phyloP scores from a whole-genome alignment of 2,888 invertebrate species.

The Melanostoma mellinum region DNA sequence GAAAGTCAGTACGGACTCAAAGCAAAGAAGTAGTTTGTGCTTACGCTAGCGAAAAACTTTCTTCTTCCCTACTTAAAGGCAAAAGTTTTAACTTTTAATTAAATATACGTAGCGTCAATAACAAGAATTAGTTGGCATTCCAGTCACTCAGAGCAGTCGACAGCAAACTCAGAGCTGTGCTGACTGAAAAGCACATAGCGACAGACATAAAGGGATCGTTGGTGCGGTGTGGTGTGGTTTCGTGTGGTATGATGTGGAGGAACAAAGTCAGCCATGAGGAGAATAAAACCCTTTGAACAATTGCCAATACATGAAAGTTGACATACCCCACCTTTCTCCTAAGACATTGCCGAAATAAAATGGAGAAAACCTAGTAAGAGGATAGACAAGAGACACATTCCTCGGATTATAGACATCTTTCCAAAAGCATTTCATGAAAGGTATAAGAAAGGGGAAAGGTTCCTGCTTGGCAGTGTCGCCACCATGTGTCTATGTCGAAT shows the following conservation, averaged over 20 bases:
- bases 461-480: slow-evolving; percentile 41
- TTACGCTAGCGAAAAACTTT: slow-evolving; percentile 41
- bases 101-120: slow-evolving; percentile 72
- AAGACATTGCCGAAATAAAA: neutral
- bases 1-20: slow-evolving; percentile 52
- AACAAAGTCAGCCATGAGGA: slow-evolving; percentile 18
- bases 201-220: slow-evolving; percentile 14
- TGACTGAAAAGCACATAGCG: neutral
- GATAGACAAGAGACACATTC: slow-evolving; percentile 58
- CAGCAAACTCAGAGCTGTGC: slow-evolving; percentile 41
- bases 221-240: neutral
- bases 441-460: slow-evolving; percentile 21
- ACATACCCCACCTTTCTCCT: slow-evolving; percentile 35
- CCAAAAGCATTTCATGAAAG: neutral
- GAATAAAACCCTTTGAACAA: slow-evolving; percentile 55
- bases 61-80: slow-evolving; percentile 56
- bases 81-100: slow-evolving; percentile 72
- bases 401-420: slow-evolving; percentile 49
- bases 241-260: neutral
- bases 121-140: slow-evolving; percentile 73
- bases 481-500: slow-evolving; percentile 65
- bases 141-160: slow-evolving; percentile 70
- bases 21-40: slow-evolving; percentile 22
- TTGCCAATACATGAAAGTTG: slow-evolving; percentile 64
- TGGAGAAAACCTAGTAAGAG: slow-evolving; percentile 6